Base-by-base conservation (phyloP, 2,888 invertebrate genomes). In the Merodon equestris region DNA sequence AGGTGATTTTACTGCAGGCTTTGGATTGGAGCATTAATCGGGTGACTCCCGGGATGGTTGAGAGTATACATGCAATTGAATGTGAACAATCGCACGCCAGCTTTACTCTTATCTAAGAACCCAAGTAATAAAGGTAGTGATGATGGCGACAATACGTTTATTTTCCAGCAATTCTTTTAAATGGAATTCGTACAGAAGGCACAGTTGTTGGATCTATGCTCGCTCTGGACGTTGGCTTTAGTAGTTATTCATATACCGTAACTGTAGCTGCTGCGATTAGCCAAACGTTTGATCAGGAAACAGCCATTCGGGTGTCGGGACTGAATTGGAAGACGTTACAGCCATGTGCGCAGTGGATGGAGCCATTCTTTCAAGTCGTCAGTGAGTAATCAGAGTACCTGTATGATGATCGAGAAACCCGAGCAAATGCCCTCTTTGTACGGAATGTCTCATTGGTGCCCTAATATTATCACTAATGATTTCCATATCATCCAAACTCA, bases 21-120 rank as follows among this genome's bases (percentile, higher is more conserved):
- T 86, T 94, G 14, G 93, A 94, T 19, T 99, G 99, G 99, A 94
- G 94, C 85, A 92, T 98, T 58, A 94, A 94, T 17, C 96, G 98
- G 0, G 93, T 98, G 83, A 99, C 99, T 0, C 92, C 94, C 96
- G 86, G 94, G 94, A 83, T 99, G 99, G 99, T 89, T 99, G 27
- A 96, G 95, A 84, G 91, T 97, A 17, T 99, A 96, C 90, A 94
- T 99, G 92, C 99, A 99, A 90, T 90, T 98, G 51, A 91, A 91
- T 82, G 89, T 91, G 17, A 91, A 90, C 73, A 91, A 92, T 84
- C 90, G 91, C 81, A 88, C 90, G 67, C 87, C 88, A 81, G 87
- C 90, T 60, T 87, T 84, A 12, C 83, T 89, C 56, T 9, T 44
- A 0, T 7, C n/a, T 2, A 3, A 17, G 1, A 51, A 7, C 18